Evolutionary conservation across 2,113 vertebrate species (phyloP).

Genomic region (Rhinogobius similis): DNA sequence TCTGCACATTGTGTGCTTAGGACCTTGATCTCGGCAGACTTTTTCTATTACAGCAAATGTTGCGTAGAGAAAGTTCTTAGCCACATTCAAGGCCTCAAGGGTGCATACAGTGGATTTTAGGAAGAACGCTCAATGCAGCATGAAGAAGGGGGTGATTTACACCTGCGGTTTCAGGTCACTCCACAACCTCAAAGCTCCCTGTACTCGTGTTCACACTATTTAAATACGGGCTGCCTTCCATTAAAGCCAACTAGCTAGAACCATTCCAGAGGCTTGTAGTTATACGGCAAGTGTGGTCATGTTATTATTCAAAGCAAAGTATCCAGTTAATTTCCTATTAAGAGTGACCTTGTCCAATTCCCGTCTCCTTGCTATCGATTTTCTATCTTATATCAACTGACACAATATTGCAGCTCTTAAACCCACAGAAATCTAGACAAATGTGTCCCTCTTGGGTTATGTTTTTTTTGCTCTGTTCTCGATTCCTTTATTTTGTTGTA

Average conservation of each 20-base stretch:
- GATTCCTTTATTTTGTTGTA: conserved; percentile 20
- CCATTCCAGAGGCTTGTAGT: conserved; percentile 4
- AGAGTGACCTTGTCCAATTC: neutral
- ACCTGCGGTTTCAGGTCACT: conserved; percentile 37
- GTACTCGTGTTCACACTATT: neutral
- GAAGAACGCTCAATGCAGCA: conserved; percentile 32
- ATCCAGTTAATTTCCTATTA: neutral
- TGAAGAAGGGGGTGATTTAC: conserved; percentile 37
- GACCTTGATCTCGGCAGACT: conserved; percentile 48
- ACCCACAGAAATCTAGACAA: neutral
- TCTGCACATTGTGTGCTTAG: conserved; percentile 21
- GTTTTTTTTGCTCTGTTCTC: neutral
- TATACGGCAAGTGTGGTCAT: neutral
- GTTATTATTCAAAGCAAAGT: neutral
- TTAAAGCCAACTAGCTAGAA: neutral
- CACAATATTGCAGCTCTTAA: neutral
- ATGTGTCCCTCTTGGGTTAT: neutral
- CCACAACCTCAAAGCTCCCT: conserved; percentile 4
- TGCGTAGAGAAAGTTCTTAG: conserved; percentile 27
- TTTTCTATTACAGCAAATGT: conserved; percentile 41
- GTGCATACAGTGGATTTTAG: conserved; percentile 26
- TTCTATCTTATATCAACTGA: neutral
- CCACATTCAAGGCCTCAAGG: conserved; percentile 19
- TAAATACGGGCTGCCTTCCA: neutral
- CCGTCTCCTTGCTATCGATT: neutral